Conservation (phyloP, 2,888 invertebrate species). For the Nemotelus nigrinus region DNA sequence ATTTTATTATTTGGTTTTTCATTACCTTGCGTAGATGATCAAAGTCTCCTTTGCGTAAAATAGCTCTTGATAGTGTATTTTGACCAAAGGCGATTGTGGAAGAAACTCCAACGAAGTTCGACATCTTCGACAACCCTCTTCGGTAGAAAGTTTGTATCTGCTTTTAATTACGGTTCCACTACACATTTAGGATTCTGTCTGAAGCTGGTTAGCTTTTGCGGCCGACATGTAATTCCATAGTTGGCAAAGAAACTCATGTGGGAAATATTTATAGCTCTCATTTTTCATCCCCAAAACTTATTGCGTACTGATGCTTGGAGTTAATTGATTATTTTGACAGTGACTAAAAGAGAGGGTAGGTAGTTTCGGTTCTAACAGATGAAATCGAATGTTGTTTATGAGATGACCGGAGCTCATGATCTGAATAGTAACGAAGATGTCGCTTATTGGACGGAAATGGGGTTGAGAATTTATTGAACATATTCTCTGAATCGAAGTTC, state of each 20-base stretch:
- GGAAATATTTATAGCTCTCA: constrained; percentile 39
- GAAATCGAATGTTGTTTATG: constrained; percentile 31
- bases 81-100: too few relatives aligned
- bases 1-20: too few relatives aligned
- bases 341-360: not conserved
- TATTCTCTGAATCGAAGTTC: too few relatives aligned
- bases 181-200: constrained; percentile 17
- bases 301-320: constrained; percentile 13
- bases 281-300: constrained; percentile 39
- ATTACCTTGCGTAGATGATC: too few relatives aligned
- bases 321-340: constrained; percentile 33
- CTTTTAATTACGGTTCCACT: constrained; percentile 39
- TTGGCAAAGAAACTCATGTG: constrained; percentile 20
- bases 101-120: too few relatives aligned
- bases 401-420: not conserved
- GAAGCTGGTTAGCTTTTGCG: constrained; percentile 9
- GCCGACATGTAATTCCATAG: constrained; percentile 5
- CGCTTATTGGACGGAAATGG: too few relatives aligned
- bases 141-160: constrained; percentile 28
- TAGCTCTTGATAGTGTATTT: too few relatives aligned
- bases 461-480: too few relatives aligned
- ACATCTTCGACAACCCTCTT: too few relatives aligned
- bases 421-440: not conserved
- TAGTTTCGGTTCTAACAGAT: not conserved
- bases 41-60: too few relatives aligned